Conservation (phyloP, 2,797 vertebrate genomes). For the Sylvilagus floridanus region DNA sequence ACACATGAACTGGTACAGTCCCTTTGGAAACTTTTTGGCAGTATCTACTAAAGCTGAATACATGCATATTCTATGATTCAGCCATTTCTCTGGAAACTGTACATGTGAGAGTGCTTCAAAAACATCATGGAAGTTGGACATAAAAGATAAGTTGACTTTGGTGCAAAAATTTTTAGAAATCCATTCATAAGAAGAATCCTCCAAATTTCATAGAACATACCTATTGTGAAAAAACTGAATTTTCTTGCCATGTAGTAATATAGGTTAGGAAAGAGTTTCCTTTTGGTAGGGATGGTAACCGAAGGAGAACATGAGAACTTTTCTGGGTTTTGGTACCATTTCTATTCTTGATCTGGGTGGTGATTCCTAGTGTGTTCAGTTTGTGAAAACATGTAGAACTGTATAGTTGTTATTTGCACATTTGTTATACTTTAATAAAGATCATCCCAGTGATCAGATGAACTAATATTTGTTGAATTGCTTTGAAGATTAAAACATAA, state of each 20-base stretch:
- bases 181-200: too few relatives aligned
- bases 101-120: too few relatives aligned
- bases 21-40: neutral
- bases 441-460: neutral
- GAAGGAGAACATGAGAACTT: neutral
- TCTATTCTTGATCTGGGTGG: neutral
- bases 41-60: neutral
- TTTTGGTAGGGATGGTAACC: neutral
- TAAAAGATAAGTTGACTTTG: too few relatives aligned
- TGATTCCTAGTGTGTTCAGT: neutral
- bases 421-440: neutral
- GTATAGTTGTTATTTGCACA: neutral
- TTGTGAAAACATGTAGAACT: neutral
- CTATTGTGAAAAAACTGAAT: neutral
- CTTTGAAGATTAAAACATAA: conserved; percentile 10
- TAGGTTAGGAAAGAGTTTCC: neutral
- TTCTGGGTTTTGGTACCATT: neutral
- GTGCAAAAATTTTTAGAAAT: too few relatives aligned
- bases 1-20: neutral
- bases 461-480: conserved; percentile 27
- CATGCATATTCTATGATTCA: neutral
- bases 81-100: neutral
- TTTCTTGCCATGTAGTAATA: neutral
- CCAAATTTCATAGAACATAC: too few relatives aligned
- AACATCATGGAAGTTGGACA: too few relatives aligned